phyloP scores from a whole-genome alignment of 2,797 vertebrate species.

The Simalia tracyae region DNA sequence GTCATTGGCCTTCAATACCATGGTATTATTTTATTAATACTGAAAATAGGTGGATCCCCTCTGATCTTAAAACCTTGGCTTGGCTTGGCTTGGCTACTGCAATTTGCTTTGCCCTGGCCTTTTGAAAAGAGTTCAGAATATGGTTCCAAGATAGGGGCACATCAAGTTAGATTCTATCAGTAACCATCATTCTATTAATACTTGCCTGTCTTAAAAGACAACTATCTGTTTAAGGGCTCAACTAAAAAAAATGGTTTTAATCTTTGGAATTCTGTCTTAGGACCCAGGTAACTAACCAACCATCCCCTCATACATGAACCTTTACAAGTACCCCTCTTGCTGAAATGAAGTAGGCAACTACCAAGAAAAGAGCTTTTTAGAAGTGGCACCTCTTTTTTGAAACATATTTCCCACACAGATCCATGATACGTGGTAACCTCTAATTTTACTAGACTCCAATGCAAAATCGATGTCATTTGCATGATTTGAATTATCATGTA shows the following conservation, averaged over 20 bases:
- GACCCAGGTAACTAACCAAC: neutral
- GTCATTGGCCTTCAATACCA: neutral
- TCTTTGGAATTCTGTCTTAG: neutral
- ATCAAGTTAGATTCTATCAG: neutral
- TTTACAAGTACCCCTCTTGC: neutral
- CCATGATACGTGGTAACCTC: neutral
- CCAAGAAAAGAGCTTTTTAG: neutral
- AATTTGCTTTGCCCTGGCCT: neutral
- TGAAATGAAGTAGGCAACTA: neutral
- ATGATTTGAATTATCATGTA: neutral
- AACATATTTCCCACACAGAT: neutral
- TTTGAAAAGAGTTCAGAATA: neutral
- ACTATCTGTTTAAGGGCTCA: neutral
- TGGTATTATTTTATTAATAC: neutral
- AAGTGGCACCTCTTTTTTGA: neutral
- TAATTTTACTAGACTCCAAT: neutral
- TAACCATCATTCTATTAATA: neutral
- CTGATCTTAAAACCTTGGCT: neutral
- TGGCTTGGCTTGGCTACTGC: neutral
- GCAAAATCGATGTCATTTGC: neutral
- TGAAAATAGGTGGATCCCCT: neutral
- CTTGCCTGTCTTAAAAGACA: neutral
- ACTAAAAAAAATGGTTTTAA: neutral
- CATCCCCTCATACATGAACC: neutral
- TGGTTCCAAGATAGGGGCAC: neutral